Evolutionary conservation across 2,113 vertebrate genomes (phyloP).

Genomic region (Ictalurus furcatus): DNA sequence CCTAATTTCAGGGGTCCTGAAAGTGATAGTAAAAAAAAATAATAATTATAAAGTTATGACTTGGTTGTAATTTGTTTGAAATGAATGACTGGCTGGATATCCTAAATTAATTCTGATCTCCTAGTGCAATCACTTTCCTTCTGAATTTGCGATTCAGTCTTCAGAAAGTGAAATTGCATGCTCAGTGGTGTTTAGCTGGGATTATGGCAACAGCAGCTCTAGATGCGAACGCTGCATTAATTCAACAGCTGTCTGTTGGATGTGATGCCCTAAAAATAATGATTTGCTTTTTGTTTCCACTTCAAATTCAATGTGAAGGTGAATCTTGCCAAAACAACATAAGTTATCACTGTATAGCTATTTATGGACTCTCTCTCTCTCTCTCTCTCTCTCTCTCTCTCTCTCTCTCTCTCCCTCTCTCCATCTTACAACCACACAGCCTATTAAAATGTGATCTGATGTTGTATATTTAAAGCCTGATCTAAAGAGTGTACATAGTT

Average conservation of each 20-base stretch:
- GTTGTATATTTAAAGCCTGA: slow-evolving; percentile 30
- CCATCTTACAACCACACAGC: slow-evolving; percentile 28
- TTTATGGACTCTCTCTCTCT: background rate
- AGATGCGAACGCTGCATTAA: background rate
- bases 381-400: background rate
- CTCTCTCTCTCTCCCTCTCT: background rate
- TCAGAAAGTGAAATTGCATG: background rate
- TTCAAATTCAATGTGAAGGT: background rate
- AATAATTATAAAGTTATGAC: background rate
- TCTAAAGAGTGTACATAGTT: slow-evolving; percentile 37
- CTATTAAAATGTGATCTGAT: slow-evolving; percentile 26
- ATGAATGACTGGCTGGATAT: background rate
- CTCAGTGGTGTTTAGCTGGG: background rate
- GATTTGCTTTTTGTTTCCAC: background rate
- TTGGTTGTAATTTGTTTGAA: background rate
- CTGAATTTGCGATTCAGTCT: background rate
- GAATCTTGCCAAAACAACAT: background rate
- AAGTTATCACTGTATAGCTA: background rate
- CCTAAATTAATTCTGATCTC: background rate
- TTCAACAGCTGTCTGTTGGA: background rate
- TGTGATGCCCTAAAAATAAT: background rate
- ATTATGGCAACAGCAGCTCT: background rate
- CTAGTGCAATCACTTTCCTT: background rate
- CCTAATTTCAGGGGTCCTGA: background rate
- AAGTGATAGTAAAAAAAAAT: background rate